Conservation (phyloP, 2,888 invertebrate genomes). For the Shargacucullia verbasci region DNA sequence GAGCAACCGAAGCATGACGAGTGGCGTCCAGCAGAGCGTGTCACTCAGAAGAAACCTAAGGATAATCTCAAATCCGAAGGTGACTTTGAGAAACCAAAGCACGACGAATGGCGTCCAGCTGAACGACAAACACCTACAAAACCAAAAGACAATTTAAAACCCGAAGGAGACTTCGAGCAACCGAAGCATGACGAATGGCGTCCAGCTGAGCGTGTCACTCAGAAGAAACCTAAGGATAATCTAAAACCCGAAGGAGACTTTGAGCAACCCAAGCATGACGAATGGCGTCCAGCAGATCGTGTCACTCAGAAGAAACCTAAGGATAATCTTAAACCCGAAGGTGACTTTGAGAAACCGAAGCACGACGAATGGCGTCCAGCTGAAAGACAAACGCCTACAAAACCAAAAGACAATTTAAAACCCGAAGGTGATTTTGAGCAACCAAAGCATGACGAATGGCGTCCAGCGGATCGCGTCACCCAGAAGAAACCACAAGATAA, state of each 20-base stretch:
- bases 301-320: constrained; percentile 75
- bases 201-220: constrained; percentile 68
- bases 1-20: constrained; percentile 75
- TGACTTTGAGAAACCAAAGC: constrained; percentile 76
- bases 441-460: constrained; percentile 75
- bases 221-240: constrained; percentile 74
- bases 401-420: constrained; percentile 84
- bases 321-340: constrained; percentile 80
- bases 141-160: constrained; percentile 84
- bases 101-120: constrained; percentile 71
- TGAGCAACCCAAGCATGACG: constrained; percentile 85
- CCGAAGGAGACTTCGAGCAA: constrained; percentile 87
- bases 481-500: constrained; percentile 80
- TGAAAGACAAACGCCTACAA: constrained; percentile 74
- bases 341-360: constrained; percentile 64
- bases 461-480: constrained; percentile 46
- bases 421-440: constrained; percentile 88
- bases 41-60: constrained; percentile 70
- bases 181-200: constrained; percentile 77
- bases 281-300: constrained; percentile 77
- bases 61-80: constrained; percentile 89
- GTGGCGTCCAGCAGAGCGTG: constrained; percentile 77
- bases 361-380: constrained; percentile 79
- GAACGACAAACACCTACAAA: constrained; percentile 74
- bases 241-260: constrained; percentile 90